phyloP scores from a whole-genome alignment of 2,888 invertebrate species.

The Melanostoma mellinum region DNA sequence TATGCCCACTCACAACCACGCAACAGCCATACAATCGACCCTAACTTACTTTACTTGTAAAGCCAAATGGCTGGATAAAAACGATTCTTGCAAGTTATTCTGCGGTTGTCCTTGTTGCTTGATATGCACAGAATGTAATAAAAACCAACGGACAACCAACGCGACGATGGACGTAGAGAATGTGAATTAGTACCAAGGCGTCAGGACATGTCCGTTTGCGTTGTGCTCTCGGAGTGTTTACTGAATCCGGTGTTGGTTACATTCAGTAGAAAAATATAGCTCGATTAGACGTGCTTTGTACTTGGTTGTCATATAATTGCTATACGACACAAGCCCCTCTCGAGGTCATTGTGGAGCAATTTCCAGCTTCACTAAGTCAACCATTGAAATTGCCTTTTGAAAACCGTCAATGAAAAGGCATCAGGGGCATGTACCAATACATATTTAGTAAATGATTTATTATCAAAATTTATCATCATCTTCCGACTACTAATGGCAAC shows the following conservation, averaged over 20 bases:
- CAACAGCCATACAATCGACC: no score
- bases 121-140: conserved; percentile 42
- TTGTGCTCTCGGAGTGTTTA: not conserved
- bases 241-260: not conserved
- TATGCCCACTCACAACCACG: no score
- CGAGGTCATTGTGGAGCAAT: not conserved
- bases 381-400: not conserved
- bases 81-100: not conserved
- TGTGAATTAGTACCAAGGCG: conserved; percentile 24
- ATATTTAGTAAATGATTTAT: no score
- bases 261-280: not conserved
- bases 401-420: not conserved
- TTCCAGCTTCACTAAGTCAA: conserved; percentile 11
- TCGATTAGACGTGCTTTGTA: conserved; percentile 10
- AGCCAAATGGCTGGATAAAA: no score
- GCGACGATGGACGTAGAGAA: conserved; percentile 17
- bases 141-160: not conserved
- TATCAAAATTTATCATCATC: no score
- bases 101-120: not conserved
- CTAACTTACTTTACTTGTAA: no score
- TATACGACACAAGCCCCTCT: not conserved
- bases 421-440: no score
- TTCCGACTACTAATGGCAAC: no score
- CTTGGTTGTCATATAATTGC: conserved; percentile 25
- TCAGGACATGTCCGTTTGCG: conserved; percentile 15